Base-by-base conservation (phyloP, 2,888 invertebrate genomes). In the Eupithecia subfuscata region DNA sequence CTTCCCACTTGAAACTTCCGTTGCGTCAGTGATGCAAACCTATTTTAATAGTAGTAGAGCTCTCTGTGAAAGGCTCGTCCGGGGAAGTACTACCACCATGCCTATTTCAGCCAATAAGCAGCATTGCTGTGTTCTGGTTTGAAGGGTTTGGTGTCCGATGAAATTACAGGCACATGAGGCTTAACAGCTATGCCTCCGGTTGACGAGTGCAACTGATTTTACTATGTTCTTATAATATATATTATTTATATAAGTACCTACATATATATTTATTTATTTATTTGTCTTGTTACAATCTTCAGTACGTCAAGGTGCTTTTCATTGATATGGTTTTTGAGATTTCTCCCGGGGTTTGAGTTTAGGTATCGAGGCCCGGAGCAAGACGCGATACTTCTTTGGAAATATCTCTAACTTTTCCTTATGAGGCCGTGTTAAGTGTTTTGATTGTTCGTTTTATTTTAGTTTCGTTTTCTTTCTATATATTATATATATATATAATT, bases 31-130 rank as follows among this genome's bases (percentile, higher is more conserved):
- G 5, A 34, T 34, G 7, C 34, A 34, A 34, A 18, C 16, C 7
- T 16, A 18, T 16, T 52, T 52, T 52, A n/a, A 14, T 30, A 60
- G 60, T 60, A 60, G 60, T 60, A 60, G 60, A 60, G 60, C 60
- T 25, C 12, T 25, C 12, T 14, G 22, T 60, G 60, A 60, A 25
- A 60, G 60, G 60, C 60, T 60, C 60, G 25, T 14, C 60, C 25
- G 60, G 60, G 60, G 60, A 25, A 60, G 60, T 60, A 60, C 60
- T 60, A 60, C 60, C 60, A 14, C 12, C 60, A 22, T 60, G 12
- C 60, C 60, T 60, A 25, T 60, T 12, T 60, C 60, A 25, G 25
- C 60, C 60, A 14, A 5, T 1, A 25, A 25, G 25, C 60, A 60
- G 25, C 25, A 60, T 9, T 56, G 56, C 56, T 22, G 56, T 22